Base-by-base conservation (phyloP, 2,113 vertebrate species). In the Oophaga pumilio region DNA sequence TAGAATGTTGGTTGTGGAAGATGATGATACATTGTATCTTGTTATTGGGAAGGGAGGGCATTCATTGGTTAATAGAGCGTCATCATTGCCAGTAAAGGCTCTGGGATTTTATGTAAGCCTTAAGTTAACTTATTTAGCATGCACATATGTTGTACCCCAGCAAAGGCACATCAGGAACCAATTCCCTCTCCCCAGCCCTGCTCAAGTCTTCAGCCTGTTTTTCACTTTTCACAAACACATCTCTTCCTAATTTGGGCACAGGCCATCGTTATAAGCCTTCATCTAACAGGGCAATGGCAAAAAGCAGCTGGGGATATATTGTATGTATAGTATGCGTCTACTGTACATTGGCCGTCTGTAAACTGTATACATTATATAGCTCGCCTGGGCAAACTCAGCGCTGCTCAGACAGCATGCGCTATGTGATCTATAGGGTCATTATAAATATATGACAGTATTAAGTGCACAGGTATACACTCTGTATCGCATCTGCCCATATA, bases 321-420 rank as follows among this genome's bases (percentile, higher is more conserved):
- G 53, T 82, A 87, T 73, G 77, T 74, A 82, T 60, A 87, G 64
- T 60, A 87, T 15, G 77, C 62, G 86, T 62, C 78, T 82, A 73
- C 66, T 82, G 86, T 68, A 86, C 59, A 78, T 68, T 78, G 17
- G 53, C 74, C 78, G 84, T 82, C 79, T 82, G 69, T 76, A 82
- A 87, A 87, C 69, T 87, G 86, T 87, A 76, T 82, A 82, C 57
- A 64, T 64, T 87, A 81, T 43, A 60, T 76, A 59, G 43, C 57
- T 64, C 52, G 86, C 69, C 86, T 64, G 79, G 12, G 86, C 56
- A 43, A 49, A 52, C 73, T 85, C 73, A 60, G 15, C 8, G 56
- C 53, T 76, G 6, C n/a, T 20, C 43, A 53, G 74, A 86, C 85
- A 68, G 73, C 59, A 78, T 78, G 43, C 20, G 22, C 28, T 82